phyloP scores from a whole-genome alignment of 2,888 invertebrate species.

The Temnothorax ravouxi region DNA sequence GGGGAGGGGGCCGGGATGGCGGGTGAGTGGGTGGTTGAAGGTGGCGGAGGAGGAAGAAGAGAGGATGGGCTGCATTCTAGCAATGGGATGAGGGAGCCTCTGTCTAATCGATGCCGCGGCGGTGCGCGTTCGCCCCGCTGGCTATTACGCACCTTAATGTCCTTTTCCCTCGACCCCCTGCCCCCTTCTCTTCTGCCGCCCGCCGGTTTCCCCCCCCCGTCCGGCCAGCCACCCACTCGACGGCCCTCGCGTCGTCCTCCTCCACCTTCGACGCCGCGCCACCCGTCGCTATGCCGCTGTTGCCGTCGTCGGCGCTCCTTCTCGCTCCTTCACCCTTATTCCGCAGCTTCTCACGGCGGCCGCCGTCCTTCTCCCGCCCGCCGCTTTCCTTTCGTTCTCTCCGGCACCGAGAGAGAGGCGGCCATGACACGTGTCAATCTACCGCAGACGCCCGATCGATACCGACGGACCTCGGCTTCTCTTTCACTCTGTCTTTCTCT shows the following conservation, averaged over 20 bases:
- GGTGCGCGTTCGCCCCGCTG: slow-evolving; percentile 86
- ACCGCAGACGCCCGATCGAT: slow-evolving; percentile 86
- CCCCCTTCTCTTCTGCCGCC: slow-evolving; percentile 50
- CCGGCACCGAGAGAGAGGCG: slow-evolving; percentile 81
- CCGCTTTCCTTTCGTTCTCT: slow-evolving; percentile 69
- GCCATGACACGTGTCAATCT: slow-evolving; percentile 87
- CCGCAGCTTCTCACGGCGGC: slow-evolving; percentile 49
- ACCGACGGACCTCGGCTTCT: slow-evolving; percentile 84
- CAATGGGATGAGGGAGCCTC: slow-evolving; percentile 82
- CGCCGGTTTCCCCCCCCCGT: slow-evolving; percentile 64
- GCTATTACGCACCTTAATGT: slow-evolving; percentile 87
- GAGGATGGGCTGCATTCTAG: slow-evolving; percentile 80
- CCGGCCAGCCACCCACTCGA: slow-evolving; percentile 61
- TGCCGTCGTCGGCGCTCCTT: slow-evolving; percentile 57
- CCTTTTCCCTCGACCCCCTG: slow-evolving; percentile 80
- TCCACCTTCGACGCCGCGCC: slow-evolving; percentile 73
- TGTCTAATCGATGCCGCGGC: slow-evolving; percentile 86
- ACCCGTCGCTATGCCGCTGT: slow-evolving; percentile 56
- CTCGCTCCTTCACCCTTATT: slow-evolving; percentile 52
- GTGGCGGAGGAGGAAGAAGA: slow-evolving; percentile 70
- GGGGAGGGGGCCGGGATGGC: slow-evolving; percentile 59
- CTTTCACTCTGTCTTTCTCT: slow-evolving; percentile 42
- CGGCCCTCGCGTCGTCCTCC: slow-evolving; percentile 69
- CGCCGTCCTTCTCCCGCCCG: slow-evolving; percentile 62
- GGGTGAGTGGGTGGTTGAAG: slow-evolving; percentile 68